A percentile compares a stretch with the other conserved stretches of the same genome.
phyloP scores from a whole-genome alignment of 1,140 invertebrate species.

The Penaeus vannamei region DNA sequence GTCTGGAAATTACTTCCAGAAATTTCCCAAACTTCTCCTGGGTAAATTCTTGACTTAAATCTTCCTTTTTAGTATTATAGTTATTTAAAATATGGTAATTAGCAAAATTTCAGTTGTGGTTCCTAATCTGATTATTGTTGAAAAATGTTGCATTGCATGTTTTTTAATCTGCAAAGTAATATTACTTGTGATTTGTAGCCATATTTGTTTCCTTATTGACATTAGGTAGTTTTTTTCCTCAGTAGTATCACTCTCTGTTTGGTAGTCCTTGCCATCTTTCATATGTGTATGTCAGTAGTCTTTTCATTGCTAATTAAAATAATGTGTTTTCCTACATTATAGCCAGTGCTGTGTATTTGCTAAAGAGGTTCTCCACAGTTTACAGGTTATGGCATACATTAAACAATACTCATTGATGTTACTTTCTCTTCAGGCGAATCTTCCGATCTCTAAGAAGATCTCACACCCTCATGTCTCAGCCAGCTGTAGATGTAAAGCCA shows the following conservation, averaged over 20 bases:
- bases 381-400: no score
- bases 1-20: not conserved
- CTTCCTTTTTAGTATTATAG: not conserved
- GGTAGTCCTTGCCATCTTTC: not conserved
- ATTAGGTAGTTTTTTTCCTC: not conserved
- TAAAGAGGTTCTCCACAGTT: no score
- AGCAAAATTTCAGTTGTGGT: no score
- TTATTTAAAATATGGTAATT: not conserved
- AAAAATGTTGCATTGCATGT: no score
- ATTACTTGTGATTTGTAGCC: not conserved
- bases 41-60: conserved; percentile 19
- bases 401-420: conserved; percentile 8
- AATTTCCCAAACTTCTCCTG: not conserved
- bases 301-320: not conserved
- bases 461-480: conserved; percentile 79
- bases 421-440: conserved; percentile 64
- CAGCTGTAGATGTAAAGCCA: conserved; percentile 86
- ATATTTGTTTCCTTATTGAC: no score
- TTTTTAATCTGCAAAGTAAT: not conserved
- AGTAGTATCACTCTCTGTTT: not conserved
- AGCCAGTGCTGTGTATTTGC: not conserved
- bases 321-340: no score
- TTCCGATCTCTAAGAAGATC: conserved; percentile 76
- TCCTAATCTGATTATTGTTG: no score
- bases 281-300: not conserved